These are phyloP conservation scores for Zoroaster sp. DNA, from an alignment of 53 echinoderm and acorn worm species.

Conservation along the genomic window DNA sequence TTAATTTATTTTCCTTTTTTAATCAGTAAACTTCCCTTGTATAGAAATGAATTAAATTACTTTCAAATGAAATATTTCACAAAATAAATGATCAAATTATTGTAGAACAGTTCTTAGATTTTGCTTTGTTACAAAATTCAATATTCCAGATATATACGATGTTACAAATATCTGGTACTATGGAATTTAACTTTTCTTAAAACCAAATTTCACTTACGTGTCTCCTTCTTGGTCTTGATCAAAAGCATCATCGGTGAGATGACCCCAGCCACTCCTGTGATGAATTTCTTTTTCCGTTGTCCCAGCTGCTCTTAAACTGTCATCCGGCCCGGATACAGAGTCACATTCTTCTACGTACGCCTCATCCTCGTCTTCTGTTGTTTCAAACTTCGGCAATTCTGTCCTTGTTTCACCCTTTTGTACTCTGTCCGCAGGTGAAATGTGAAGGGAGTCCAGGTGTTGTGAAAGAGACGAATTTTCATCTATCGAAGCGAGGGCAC, in stretches of 20 bases:
- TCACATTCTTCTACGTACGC: neutral
- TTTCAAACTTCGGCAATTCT: neutral
- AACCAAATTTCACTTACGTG: constrained; percentile 60
- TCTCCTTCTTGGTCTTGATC: constrained; percentile 86
- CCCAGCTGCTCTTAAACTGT: neutral
- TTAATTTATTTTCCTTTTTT: no score
- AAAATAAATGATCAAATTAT: no score
- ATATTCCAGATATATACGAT: no score
- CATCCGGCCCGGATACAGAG: neutral
- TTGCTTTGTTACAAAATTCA: no score
- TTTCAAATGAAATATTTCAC: no score
- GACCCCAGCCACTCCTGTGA: neutral
- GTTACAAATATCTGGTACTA: no score
- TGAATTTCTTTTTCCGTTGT: neutral
- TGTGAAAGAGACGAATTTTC: neutral
- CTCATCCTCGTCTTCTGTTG: constrained; percentile 18
- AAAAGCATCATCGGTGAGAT: constrained; percentile 68
- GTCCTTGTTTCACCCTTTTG: neutral
- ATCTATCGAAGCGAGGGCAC: constrained; percentile 1
- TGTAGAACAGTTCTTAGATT: no score
- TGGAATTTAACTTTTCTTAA: no score
- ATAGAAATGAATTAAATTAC: no score
- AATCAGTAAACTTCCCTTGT: no score
- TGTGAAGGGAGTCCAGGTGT: neutral
- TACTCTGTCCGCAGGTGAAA: neutral